Percentiles rank a stretch among this genome's conserved stretches.
Conservation (phyloP, 1,140 invertebrate genomes). For the Magallana ariakensis region DNA sequence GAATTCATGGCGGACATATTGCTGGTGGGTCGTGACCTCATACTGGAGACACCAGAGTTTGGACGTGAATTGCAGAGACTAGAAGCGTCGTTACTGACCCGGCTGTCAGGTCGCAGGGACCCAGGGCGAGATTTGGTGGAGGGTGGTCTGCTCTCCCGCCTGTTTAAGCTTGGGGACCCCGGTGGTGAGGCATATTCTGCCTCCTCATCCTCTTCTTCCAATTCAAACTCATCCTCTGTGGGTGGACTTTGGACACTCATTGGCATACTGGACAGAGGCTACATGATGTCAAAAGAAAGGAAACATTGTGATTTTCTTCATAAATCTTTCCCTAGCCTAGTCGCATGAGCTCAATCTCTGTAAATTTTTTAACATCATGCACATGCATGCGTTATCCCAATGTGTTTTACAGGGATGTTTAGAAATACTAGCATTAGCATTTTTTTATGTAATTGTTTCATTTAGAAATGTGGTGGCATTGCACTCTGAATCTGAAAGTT, state of each 20-base stretch:
- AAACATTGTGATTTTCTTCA: too few species aligned
- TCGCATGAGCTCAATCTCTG: too few species aligned
- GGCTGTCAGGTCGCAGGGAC: conserved; percentile 57
- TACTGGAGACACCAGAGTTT: conserved; percentile 63
- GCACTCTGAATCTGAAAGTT: too few species aligned
- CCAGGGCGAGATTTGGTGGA: conserved; percentile 57
- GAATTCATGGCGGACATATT: conserved; percentile 55
- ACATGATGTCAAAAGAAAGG: background rate
- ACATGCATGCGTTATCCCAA: too few species aligned
- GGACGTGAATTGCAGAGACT: conserved; percentile 64
- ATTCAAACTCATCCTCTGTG: conserved; percentile 66
- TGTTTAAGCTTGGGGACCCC: conserved; percentile 40
- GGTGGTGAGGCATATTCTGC: conserved; percentile 60
- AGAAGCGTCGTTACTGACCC: conserved; percentile 55
- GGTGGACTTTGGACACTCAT: conserved; percentile 58
- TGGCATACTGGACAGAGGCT: conserved; percentile 76
- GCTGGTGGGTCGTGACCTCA: conserved; percentile 60
- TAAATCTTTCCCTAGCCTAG: too few species aligned
- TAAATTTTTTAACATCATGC: too few species aligned
- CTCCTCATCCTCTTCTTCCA: conserved; percentile 64
- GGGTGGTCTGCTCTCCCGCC: conserved; percentile 41
- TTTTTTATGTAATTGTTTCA: too few species aligned
- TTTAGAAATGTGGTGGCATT: too few species aligned
- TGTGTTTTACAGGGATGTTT: too few species aligned
- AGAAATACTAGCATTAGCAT: too few species aligned